phyloP scores from a whole-genome alignment of 2,888 invertebrate species.

The Pammene aurita region DNA sequence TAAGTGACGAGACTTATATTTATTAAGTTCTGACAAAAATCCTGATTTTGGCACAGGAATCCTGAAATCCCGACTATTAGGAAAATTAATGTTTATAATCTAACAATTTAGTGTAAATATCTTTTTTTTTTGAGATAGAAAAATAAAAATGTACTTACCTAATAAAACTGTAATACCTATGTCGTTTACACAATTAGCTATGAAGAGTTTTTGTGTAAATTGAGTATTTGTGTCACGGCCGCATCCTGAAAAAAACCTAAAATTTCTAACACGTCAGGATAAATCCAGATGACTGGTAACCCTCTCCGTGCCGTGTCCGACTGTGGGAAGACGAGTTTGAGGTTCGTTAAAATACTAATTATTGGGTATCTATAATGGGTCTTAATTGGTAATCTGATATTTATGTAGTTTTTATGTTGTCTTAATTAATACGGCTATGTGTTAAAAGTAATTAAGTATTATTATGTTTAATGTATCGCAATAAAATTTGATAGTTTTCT shows the following conservation, averaged over 20 bases:
- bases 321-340: slow-evolving; percentile 53
- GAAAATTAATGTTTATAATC: too few species aligned
- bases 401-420: slow-evolving; percentile 44
- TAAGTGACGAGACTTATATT: background rate
- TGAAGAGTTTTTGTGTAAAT: too few species aligned
- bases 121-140: too few species aligned
- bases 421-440: slow-evolving; percentile 32
- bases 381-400: slow-evolving; percentile 60
- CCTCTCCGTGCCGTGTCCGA: slow-evolving; percentile 48
- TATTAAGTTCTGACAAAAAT: background rate
- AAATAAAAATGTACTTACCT: too few species aligned
- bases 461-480: slow-evolving; percentile 41
- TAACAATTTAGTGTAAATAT: too few species aligned
- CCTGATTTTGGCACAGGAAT: background rate
- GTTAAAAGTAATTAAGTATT: slow-evolving; percentile 31
- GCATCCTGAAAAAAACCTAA: too few species aligned
- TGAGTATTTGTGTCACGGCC: too few species aligned
- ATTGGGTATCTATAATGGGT: slow-evolving; percentile 53
- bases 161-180: too few species aligned
- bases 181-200: too few species aligned
- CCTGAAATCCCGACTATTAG: background rate
- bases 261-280: background rate
- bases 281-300: background rate
- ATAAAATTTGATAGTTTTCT: slow-evolving; percentile 41
- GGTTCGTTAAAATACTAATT: slow-evolving; percentile 58